Base-by-base conservation (phyloP, 2,797 vertebrate genomes). In the Astyanax mexicanus region DNA sequence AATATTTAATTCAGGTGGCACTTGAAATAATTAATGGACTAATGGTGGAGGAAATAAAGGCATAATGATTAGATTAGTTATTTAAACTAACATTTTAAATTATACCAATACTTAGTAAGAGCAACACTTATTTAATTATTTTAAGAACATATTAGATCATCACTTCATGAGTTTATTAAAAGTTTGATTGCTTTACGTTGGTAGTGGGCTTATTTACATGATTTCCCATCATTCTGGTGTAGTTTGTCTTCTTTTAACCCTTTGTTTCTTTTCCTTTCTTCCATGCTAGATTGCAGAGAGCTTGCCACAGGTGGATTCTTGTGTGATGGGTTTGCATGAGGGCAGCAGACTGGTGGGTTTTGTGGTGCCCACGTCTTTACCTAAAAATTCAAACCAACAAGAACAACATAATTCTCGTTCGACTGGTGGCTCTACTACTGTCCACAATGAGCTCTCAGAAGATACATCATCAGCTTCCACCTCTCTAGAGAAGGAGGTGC, bases 281-380 rank as follows among this genome's bases (percentile, higher is more conserved):
- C 21, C 1, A 32, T 9, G 7, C 8, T 55, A 94, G 93, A 78
- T 89, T 12, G 73, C 95, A 65, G 89, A 94, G 89, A 85, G 75
- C 68, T 87, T 95, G 68, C 90, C 91, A 64, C 85, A 91, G 76
- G 93, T 97, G 62, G 95, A 97, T 76, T 88, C 94, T 64, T 97
- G 95, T 76, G 94, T 93, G 0, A 94, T 95, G 76, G 87, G 82
- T 23, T 92, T 96, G 87, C 89, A 89, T 75, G 83, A 92, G 67
- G 84, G 86, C 58, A 82, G 86, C 72, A 94, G 94, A 35, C 91
- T 99, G 84, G 83, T 98, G 38, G 89, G 97, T 17, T 98, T 98
- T 77, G 77, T 96, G 3, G 93, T 97, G 74, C 86, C 80, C 37
- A 81, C 35, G 0, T 40, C 78, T 32, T 68, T 35, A 15, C 27